Percentiles rank a stretch among this genome's conserved stretches.
These are phyloP conservation scores for Meloidogyne hapla DNA, from an alignment of 1,140 invertebrate species.

Conservation along the genomic window DNA sequence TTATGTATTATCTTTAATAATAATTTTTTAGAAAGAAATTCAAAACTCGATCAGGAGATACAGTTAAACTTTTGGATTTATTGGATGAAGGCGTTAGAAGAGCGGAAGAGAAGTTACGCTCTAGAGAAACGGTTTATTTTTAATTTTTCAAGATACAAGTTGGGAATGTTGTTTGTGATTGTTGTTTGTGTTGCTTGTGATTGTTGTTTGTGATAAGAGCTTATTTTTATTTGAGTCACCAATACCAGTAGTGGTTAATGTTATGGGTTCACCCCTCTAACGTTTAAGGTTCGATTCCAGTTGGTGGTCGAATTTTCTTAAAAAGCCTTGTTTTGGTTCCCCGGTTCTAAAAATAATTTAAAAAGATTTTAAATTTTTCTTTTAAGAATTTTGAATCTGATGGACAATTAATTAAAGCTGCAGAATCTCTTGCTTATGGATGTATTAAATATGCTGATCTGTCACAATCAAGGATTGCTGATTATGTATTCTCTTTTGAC, in stretches of 20 bases:
- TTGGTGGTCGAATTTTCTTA: too few species aligned
- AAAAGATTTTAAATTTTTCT: neutral
- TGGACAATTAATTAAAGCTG: slow-evolving; percentile 78
- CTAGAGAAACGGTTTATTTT: slow-evolving; percentile 83
- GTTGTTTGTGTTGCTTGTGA: too few species aligned
- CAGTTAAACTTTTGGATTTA: slow-evolving; percentile 83
- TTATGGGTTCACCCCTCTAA: too few species aligned
- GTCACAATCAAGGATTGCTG: slow-evolving; percentile 84
- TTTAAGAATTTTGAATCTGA: slow-evolving; percentile 74
- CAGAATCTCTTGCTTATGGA: slow-evolving; percentile 89
- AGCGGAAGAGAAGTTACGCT: slow-evolving; percentile 79
- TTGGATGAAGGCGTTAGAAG: slow-evolving; percentile 87
- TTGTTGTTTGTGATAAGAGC: too few species aligned
- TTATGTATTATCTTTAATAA: neutral
- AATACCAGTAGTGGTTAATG: too few species aligned
- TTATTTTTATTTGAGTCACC: too few species aligned
- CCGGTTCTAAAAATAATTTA: too few species aligned
- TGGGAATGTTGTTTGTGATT: neutral
- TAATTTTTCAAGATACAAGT: neutral
- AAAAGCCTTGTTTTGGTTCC: neutral
- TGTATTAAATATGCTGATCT: slow-evolving; percentile 99
- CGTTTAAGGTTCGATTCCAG: too few species aligned
- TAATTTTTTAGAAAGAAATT: slow-evolving; percentile 79
- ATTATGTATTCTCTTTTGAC: slow-evolving; percentile 98
- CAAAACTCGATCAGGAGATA: slow-evolving; percentile 95